Base-by-base conservation (phyloP, 2,888 invertebrate species). In the Sinhomidia bicolor region DNA sequence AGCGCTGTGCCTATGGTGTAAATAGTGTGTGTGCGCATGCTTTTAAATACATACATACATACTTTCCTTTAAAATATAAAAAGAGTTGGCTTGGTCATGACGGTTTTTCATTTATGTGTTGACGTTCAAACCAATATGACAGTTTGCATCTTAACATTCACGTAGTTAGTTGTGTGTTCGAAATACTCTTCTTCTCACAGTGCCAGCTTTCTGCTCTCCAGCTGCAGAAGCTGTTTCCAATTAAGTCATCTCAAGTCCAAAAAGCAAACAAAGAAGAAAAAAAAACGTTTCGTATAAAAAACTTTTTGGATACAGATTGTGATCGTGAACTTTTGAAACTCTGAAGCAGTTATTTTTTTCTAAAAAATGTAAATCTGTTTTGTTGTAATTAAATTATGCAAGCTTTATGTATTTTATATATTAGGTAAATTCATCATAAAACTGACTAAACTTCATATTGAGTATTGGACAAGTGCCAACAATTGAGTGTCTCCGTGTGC, bases 31-130 rank as follows among this genome's bases (percentile, higher is more conserved):
- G 29, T 65, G 62, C 62, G 62, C 62, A 65, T 32, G 62, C 23
- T 60, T 5, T 10, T 41, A 41, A 41, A 60, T 9, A 60, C 3
- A 10, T 23, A 4, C 26, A 3, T 51, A 2, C 57, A 60, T n/a
- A n/a, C n/a, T n/a, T n/a, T n/a, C 23, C 26, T n/a, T 80, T 54
- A 57, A 68, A 88, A 88, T 88, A 87, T 88, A 88, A 88, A 87
- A 88, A 78, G 88, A 65, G 78, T 88, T 88, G 83, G 12, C 47
- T 65, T 83, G 78, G 88, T 83, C 88, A 88, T 68, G 82, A 78
- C 76, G 74, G 29, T 17, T 82, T 87, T 83, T 83, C 88, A 88
- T 88, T 88, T 88, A 54, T 68, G 65, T 32, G 36, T 83, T 68
- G 88, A 88, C 88, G 76, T 68, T 78, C 88, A 65, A 83, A 36